Evolutionary conservation across 2,888 invertebrate genomes (phyloP).

Genomic region (Cryptus armator): DNA sequence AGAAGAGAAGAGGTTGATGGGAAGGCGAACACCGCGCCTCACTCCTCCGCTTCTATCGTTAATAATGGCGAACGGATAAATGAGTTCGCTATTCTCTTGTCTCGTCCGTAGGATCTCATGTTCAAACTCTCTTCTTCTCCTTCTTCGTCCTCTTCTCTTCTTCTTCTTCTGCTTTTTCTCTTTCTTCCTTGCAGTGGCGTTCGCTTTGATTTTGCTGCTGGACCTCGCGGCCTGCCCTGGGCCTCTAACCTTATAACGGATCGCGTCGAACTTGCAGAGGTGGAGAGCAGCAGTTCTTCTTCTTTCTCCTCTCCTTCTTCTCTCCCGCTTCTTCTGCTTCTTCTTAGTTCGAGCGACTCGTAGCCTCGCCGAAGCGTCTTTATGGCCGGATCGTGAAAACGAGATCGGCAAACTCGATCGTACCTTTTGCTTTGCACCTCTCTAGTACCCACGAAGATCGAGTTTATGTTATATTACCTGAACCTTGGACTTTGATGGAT

Average conservation of each 20-base stretch:
- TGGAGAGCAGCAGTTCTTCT: constrained; percentile 66
- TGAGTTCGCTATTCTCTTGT: constrained; percentile 70
- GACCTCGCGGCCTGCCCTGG: constrained; percentile 66
- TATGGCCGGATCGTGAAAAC: constrained; percentile 67
- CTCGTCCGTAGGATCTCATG: constrained; percentile 67
- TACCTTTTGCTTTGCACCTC: constrained; percentile 55
- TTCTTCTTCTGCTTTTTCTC: constrained; percentile 19
- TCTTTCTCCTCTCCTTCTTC: constrained; percentile 56
- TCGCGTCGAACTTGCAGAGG: constrained; percentile 72
- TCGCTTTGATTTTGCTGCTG: constrained; percentile 58
- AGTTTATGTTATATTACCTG: constrained; percentile 62
- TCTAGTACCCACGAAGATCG: constrained; percentile 62
- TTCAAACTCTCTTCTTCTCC: constrained; percentile 57
- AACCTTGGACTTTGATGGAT: constrained; percentile 67
- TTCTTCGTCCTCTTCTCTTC: constrained; percentile 11
- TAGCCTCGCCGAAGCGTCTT: constrained; percentile 52
- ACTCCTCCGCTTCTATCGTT: constrained; percentile 66
- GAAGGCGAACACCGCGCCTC: constrained; percentile 59
- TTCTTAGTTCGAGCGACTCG: constrained; percentile 49
- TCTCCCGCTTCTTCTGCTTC: constrained; percentile 27
- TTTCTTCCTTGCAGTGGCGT: constrained; percentile 41
- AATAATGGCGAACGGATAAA: constrained; percentile 69
- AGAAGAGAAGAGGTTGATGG: constrained; percentile 55
- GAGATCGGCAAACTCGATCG: constrained; percentile 70
- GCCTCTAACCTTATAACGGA: constrained; percentile 80